These are phyloP conservation scores for Machimus rusticus DNA, from an alignment of 2,888 invertebrate species.

Conservation along the genomic window DNA sequence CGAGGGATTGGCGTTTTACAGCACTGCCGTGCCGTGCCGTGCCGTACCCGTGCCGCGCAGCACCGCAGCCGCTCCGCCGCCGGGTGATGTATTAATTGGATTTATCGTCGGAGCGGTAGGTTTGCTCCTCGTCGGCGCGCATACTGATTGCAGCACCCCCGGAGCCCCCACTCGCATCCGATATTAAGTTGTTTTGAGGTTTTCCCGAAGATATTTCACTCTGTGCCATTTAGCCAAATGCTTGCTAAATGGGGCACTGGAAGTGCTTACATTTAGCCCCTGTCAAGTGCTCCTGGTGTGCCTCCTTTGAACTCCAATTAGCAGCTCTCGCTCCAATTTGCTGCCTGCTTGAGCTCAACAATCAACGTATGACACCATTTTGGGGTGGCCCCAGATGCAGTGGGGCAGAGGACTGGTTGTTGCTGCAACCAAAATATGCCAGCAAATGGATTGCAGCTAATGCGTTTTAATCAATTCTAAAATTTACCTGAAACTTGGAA, in stretches of 20 bases:
- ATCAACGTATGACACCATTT: background rate
- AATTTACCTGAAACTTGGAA: background rate
- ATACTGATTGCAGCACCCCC: background rate
- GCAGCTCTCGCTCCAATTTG: background rate
- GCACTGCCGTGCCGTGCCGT: background rate
- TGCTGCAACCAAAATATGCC: background rate
- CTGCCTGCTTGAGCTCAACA: background rate
- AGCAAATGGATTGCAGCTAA: background rate
- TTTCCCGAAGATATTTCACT: background rate
- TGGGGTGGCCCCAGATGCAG: background rate
- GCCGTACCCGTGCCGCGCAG: background rate
- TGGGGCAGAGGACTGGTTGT: background rate
- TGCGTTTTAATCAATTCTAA: background rate
- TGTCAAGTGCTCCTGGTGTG: background rate
- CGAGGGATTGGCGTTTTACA: background rate
- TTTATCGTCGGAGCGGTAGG: background rate
- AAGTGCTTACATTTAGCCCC: background rate
- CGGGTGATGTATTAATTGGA: slow-evolving; percentile 1
- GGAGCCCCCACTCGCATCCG: background rate
- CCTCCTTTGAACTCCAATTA: background rate
- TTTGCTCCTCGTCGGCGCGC: background rate
- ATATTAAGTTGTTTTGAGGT: background rate
- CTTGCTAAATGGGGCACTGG: background rate
- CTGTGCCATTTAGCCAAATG: background rate
- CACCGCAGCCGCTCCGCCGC: background rate